Evolutionary conservation across 1,140 invertebrate species (phyloP), one percentile per base, ranked within the genome.

Genomic region (Mycetomoellerius zeteki): DNA sequence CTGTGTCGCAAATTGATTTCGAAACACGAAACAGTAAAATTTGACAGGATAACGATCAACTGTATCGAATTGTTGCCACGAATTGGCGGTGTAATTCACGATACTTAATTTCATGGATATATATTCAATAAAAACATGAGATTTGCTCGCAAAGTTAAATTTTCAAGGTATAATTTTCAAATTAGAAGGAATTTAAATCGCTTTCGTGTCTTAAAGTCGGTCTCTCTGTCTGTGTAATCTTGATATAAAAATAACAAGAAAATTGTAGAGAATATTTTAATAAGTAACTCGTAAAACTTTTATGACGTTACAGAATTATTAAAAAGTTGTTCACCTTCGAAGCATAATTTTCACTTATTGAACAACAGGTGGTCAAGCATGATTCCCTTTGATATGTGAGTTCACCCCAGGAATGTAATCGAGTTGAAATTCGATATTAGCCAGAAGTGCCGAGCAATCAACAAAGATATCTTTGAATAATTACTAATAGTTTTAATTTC

Each of bases 361-460:
- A 33, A 90, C 88, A 90, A 89, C 89, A 89, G 89, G 85, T 89
- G 88, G 85, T 75, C 88, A 75, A 77, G 43, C 77, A 73, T 60
- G 60, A 58, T 64, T 75, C 43, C 60, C 87, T 89, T 87, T 87
- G 52, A 81, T 67, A 58, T 73, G 37, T 62, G 60, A 30, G 1
- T 72, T 72, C 67, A 24, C 30, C 33, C n/a, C 47, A 43, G 64
- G 47, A 73, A 85, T 64, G 72, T 81, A 56, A 76, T 76, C 27
- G 37, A 85, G 21, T 64, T 50, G 37, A 60, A 52, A 47, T 54
- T 56, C 3, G 21, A 76, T 85, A 76, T 85, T 43, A 81, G 64
- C n/a, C 47, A 24, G n/a, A 52, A 67, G 43, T 52, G 62, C 2
- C 62, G n/a, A 54, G 16, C 21, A 71, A 69, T 81, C 27, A 54